Evolutionary conservation across 2,113 vertebrate species (phyloP), one percentile per base, ranked within the genome.

Genomic region (Mesocricetus auratus): DNA sequence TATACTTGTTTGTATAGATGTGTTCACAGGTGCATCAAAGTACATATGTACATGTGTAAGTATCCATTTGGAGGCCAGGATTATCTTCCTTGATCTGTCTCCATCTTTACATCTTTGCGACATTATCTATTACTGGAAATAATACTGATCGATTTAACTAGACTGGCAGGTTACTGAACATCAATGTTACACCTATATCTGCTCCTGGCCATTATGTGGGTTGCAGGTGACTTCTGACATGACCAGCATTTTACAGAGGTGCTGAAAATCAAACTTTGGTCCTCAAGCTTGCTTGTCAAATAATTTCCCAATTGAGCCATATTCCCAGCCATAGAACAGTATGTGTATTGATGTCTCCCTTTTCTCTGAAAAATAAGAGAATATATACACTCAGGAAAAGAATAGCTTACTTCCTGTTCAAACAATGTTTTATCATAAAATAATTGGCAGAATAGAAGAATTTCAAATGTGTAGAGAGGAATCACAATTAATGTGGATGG

Each of bases 351-450:
- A 64, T 85, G 13, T 64, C 2, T 87, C 12, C 73, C 33, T 16
- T 94, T 85, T 86, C 26, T 56, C 36, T 85, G 10, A 31, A 96
- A 96, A 93, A n/a, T 21, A 58, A 92, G 2, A 39, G 13, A 88
- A 0, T 33, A 4, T 22, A 45, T 39, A 66, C 47, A 66, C 12
- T 90, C 45, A 82, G 7, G 56, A 53, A 69, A 29, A 5, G 21
- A 91, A 68, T 36, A 22, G 3, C n/a, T n/a, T n/a, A n/a, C n/a
- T 85, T 81, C n/a, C 66, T 79, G 31, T 47, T 79, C 2, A 8
- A 39, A 58, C 0, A 69, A 24, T 50, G 5, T 74, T 78, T 83
- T 45, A 74, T 58, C 39, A 16, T 71, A 50, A 39, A 93, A 89
- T 60, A 10, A 39, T 29, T 81, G 26, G 94, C 29, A 69, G 7